Evolutionary conservation across 2,888 invertebrate genomes (phyloP), one percentile per base, ranked within the genome.

Genomic region (Eretmocerus hayati): DNA sequence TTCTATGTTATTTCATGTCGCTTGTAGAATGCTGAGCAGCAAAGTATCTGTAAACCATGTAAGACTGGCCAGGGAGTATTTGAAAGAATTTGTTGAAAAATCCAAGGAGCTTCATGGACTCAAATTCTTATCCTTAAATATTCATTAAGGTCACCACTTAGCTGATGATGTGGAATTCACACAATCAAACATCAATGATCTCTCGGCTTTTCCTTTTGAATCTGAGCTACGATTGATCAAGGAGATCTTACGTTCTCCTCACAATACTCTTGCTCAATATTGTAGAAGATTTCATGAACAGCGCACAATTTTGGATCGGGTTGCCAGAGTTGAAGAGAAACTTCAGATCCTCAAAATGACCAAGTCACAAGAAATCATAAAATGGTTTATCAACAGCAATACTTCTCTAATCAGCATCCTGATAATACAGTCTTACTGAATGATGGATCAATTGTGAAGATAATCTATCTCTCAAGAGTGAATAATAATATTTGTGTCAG

Each of bases 231-330:
- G 50, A 16, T 15, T 5, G 26, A 50, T 50, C 1, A 49, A 39
- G 21, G 11, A 33, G 5, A 2, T 21, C 18, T 23, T 50, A 11
- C 20, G 21, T 5, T 38, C 37, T 2, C 46, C 38, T 4, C 11
- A 22, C 15, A 35, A 20, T n/a, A 31, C n/a, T 15, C n/a, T 41
- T 8, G 46, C 41, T n/a, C 50, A 50, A n/a, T 50, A 45, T 40
- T 50, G 50, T 16, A 3, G 46, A 23, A 13, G 50, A 22, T 2
- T 42, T 4, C 22, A 50, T 42, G 36, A 37, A 42, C 15, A 47
- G 21, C 37, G 18, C 22, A 15, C 16, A 18, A 13, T 31, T 22
- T 3, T 37, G 11, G 5, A 37, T 26, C 1, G 19, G 5, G 8
- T n/a, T 19, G 9, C 31, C 5, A 16, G 9, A 38, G 1, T 19